These are phyloP conservation scores for Semaprochilodus insignis DNA, from an alignment of 2,797 vertebrate genomes.

Conservation along the genomic window DNA sequence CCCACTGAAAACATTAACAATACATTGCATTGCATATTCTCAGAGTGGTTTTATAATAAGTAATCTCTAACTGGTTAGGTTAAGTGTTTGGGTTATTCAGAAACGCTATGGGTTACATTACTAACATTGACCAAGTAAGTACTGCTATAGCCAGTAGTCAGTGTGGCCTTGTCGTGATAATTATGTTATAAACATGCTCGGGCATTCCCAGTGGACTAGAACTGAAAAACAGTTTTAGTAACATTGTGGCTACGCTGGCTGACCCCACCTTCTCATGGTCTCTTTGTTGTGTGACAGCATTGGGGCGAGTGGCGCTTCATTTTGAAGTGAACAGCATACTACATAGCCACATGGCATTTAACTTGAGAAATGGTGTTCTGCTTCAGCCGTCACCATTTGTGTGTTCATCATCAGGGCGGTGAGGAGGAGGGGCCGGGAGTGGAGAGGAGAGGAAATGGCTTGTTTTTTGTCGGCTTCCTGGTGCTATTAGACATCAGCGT, in stretches of 20 bases:
- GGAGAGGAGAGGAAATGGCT: conserved; percentile 76
- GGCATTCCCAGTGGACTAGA: conserved; percentile 31
- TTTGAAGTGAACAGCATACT: conserved; percentile 95
- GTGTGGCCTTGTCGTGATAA: conserved; percentile 52
- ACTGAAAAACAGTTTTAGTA: conserved; percentile 31
- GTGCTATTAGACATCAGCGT: conserved; percentile 87
- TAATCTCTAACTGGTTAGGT: no score
- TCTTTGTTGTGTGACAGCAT: conserved; percentile 87
- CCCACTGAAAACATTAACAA: no score
- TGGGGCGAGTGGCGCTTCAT: conserved; percentile 91
- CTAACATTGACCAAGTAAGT: not conserved
- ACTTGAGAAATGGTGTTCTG: conserved; percentile 99
- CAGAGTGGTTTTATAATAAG: no score
- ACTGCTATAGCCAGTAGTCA: conserved; percentile 36
- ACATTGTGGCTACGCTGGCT: conserved; percentile 52
- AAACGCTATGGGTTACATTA: not conserved
- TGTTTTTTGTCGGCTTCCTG: conserved; percentile 88
- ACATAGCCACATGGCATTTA: conserved; percentile 99
- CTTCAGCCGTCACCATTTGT: conserved; percentile 92
- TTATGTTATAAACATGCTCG: conserved; percentile 46
- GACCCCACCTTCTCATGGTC: conserved; percentile 58
- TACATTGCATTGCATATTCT: no score
- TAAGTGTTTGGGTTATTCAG: no score
- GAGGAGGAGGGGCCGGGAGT: conserved; percentile 67
- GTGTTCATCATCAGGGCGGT: conserved; percentile 92